These are phyloP conservation scores for Orthosia incerta DNA, from an alignment of 2,888 invertebrate genomes.

Conservation along the genomic window DNA sequence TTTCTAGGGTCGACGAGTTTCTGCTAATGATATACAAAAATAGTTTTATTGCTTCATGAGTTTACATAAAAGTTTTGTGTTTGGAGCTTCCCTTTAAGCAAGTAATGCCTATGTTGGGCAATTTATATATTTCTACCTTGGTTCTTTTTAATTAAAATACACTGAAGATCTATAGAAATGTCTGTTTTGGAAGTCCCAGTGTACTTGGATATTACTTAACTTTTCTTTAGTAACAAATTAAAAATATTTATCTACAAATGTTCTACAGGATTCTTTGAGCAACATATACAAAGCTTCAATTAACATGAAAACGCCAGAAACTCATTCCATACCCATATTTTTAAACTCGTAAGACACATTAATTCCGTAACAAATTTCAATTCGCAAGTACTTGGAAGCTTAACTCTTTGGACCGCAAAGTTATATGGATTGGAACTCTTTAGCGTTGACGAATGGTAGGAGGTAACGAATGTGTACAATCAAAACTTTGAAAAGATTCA, in stretches of 20 bases:
- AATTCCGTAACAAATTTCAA: conserved; percentile 73
- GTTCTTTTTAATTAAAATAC: not conserved
- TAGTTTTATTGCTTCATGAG: no score
- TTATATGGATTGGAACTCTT: conserved; percentile 81
- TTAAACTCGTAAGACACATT: conserved; percentile 63
- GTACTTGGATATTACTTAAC: not conserved
- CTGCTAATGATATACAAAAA: no score
- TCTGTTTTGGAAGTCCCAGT: not conserved
- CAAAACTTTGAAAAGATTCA: conserved; percentile 89
- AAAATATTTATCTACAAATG: not conserved
- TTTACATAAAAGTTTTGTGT: no score
- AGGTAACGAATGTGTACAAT: conserved; percentile 88
- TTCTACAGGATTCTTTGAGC: not conserved
- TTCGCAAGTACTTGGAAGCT: conserved; percentile 77
- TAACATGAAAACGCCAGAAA: conserved; percentile 28
- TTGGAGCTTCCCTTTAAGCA: no score
- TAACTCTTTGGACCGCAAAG: conserved; percentile 82
- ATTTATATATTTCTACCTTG: not conserved
- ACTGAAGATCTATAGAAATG: not conserved
- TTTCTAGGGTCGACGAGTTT: no score
- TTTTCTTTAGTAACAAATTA: not conserved
- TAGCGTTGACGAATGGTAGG: conserved; percentile 83
- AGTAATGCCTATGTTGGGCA: no score
- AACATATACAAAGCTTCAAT: conserved; percentile 28
- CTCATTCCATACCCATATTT: conserved; percentile 56